Conservation (phyloP, 2,113 vertebrate species). For the Amblyornis subalaris region DNA sequence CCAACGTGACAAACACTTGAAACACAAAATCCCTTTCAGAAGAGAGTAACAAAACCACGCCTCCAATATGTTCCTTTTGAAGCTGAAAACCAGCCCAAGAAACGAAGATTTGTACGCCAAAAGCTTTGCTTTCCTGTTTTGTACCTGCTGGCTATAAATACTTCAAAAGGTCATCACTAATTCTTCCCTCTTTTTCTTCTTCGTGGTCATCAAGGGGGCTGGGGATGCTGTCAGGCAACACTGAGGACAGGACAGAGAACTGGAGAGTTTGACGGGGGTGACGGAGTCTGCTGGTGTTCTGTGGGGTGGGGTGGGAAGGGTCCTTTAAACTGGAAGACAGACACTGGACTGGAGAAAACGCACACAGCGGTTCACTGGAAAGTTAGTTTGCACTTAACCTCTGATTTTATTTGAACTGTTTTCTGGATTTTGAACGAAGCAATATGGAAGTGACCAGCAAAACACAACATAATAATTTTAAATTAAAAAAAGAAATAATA, state of each 20-base stretch:
- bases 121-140: conserved; percentile 46
- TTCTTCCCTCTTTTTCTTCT: conserved; percentile 37
- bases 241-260: conserved; percentile 31
- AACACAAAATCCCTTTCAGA: conserved; percentile 28
- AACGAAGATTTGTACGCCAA: conserved; percentile 40
- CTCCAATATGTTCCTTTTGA: conserved; percentile 15
- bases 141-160: background rate
- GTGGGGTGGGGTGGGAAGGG: conserved; percentile 38
- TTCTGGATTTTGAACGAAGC: conserved; percentile 83
- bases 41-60: background rate
- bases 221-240: conserved; percentile 45
- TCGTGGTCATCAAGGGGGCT: background rate
- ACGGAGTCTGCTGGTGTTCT: conserved; percentile 38
- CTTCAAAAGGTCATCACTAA: background rate
- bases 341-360: conserved; percentile 67
- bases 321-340: conserved; percentile 65
- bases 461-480: conserved; percentile 66
- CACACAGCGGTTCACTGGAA: conserved; percentile 70
- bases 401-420: conserved; percentile 72
- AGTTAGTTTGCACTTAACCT: conserved; percentile 78
- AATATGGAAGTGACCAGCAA: conserved; percentile 85
- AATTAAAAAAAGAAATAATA: conserved; percentile 39
- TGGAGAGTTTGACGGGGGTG: conserved; percentile 24
- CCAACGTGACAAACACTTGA: background rate
- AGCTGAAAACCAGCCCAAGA: conserved; percentile 25